Conservation (phyloP, 2,888 invertebrate species). For the Calameuta filiformis region DNA sequence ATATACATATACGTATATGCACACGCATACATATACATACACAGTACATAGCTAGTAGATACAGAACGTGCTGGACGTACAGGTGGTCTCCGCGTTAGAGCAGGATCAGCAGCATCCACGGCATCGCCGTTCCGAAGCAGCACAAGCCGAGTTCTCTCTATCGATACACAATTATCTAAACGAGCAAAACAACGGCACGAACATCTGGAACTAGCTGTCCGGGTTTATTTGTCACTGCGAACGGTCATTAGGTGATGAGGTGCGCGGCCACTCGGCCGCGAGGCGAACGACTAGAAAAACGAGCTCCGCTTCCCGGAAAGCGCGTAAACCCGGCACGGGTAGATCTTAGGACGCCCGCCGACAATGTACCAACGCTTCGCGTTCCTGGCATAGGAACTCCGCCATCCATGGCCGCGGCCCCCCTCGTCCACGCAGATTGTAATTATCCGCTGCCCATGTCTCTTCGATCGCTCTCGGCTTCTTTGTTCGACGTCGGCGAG, state of each 20-base stretch:
- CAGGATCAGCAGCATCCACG: not conserved
- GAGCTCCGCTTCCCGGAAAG: slow-evolving; percentile 51
- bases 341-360: slow-evolving; percentile 53
- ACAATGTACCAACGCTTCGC: slow-evolving; percentile 36
- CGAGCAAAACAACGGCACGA: slow-evolving; percentile 38
- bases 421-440: slow-evolving; percentile 28
- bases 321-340: slow-evolving; percentile 49
- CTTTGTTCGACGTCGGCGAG: slow-evolving; percentile 21
- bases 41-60: not conserved
- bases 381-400: slow-evolving; percentile 20
- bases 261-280: not conserved
- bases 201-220: slow-evolving; percentile 40
- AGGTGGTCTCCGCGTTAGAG: not conserved
- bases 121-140: slow-evolving; percentile 1
- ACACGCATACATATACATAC: not conserved
- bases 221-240: slow-evolving; percentile 56
- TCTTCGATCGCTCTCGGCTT: slow-evolving; percentile 38
- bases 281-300: slow-evolving; percentile 40
- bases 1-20: not conserved
- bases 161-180: slow-evolving; percentile 52
- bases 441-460: slow-evolving; percentile 41
- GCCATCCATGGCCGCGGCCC: slow-evolving; percentile 9
- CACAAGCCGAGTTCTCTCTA: slow-evolving; percentile 29
- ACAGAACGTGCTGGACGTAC: not conserved
- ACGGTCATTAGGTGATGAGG: slow-evolving; percentile 43